Evolutionary conservation across 2,888 invertebrate species (phyloP), one percentile per base, ranked within the genome.

Genomic region (Drosophila kuntzei): DNA sequence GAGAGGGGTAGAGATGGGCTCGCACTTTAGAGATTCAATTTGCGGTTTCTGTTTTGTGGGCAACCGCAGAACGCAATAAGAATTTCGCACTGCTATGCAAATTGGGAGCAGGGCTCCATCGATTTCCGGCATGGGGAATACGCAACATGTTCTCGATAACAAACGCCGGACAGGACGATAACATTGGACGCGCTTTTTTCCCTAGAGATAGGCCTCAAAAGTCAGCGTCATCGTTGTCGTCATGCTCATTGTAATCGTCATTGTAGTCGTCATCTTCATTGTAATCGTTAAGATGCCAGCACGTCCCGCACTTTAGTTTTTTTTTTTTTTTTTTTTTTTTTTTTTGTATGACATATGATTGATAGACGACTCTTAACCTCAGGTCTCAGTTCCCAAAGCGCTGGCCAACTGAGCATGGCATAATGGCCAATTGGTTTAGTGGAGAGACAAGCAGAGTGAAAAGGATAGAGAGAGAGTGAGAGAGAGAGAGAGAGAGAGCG

Each of bases 351-450:
- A 76, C 74, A 76, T 70, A 76, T 74, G 74, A 74, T 74, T 76
- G 76, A 74, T 70, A 43, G 60, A 58, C 61, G 55, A 64, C 43
- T 44, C 63, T 57, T 43, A 53, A 50, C 20, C 70, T 18, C 43
- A 34, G 53, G 20, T 2, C 46, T 8, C 20, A 18, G 20, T 32
- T 41, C 47, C 41, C 47, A 39, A 32, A 14, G 41, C 32, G 44
- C 22, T 36, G 49, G 59, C 51, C 55, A 73, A 53, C 59, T 55
- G 69, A 75, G 73, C 73, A 53, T 68, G 47, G 46, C 47, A 55
- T 75, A 69, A 74, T 74, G 76, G 70, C 76, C 73, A 74, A 74
- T 74, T 74, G 76, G 47, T 61, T 64, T 74, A 72, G 72, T 72
- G 66, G 60, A 50, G 32, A 53, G 11, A 34, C 39, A 41, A 22